Evolutionary conservation across 53 echinoderm and acorn worm genomes (phyloP).

Genomic region (Arbacia lixula): DNA sequence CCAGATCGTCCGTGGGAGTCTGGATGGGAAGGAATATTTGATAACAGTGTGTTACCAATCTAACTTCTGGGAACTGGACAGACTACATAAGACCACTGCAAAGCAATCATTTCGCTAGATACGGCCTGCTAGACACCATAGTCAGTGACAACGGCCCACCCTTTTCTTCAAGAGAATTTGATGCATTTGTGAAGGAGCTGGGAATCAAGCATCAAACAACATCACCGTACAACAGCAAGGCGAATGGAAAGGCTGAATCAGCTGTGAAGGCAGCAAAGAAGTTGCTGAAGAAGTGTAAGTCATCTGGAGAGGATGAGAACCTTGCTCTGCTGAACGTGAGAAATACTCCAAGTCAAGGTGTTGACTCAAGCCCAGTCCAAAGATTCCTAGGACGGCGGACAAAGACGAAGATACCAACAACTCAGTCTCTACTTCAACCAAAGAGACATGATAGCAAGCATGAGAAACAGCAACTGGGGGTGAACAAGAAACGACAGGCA

Average conservation of each 20-base stretch:
- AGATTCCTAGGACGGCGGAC: not conserved
- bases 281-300: not conserved
- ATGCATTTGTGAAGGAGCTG: too few species aligned
- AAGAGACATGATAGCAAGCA: too few species aligned
- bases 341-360: too few species aligned
- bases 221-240: slow-evolving; percentile 67
- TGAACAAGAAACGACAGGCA: not conserved
- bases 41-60: slow-evolving; percentile 66
- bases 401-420: too few species aligned
- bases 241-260: too few species aligned
- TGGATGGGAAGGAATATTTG: not conserved
- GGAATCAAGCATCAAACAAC: slow-evolving; percentile 45
- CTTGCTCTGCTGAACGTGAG: too few species aligned
- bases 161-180: slow-evolving; percentile 57
- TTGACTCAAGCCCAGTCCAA: too few species aligned
- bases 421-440: too few species aligned
- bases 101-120: too few species aligned
- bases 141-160: too few species aligned
- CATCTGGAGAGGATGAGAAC: too few species aligned
- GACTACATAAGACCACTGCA: slow-evolving; percentile 41
- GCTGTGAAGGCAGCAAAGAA: slow-evolving; percentile 12
- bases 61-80: slow-evolving; percentile 64
- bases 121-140: slow-evolving; percentile 37
- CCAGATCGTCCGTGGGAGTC: slow-evolving; percentile 53
- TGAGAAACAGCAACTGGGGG: slow-evolving; percentile 3